Conservation (phyloP, 2,113 vertebrate species). For the Eurystomus gularis region DNA sequence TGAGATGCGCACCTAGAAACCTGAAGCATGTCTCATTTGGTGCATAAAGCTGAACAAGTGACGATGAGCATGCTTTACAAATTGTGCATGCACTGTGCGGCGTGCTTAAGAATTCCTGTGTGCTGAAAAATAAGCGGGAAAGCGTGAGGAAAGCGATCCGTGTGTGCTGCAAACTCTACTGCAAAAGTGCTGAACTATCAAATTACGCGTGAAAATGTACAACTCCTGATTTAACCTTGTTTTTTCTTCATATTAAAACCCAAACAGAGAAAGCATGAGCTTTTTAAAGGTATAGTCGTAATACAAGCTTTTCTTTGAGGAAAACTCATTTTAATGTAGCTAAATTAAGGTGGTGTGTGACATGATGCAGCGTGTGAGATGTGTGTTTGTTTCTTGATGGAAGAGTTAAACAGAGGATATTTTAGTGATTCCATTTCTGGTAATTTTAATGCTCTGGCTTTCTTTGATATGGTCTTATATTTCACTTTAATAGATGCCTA, state of each 20-base stretch:
- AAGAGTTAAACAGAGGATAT: conserved; percentile 19
- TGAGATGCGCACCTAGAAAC: conserved; percentile 42
- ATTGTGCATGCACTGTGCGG: conserved; percentile 12
- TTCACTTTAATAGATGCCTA: conserved; percentile 1
- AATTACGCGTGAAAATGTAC: conserved; percentile 43
- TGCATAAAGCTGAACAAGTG: conserved; percentile 39
- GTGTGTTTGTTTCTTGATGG: conserved; percentile 43
- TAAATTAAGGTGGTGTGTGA: conserved; percentile 39
- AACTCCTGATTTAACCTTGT: conserved; percentile 32
- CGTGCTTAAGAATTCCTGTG: conserved; percentile 12
- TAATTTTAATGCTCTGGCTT: conserved; percentile 33
- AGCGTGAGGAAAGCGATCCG: not conserved
- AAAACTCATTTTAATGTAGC: conserved; percentile 15
- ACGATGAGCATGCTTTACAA: not conserved
- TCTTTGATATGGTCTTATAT: not conserved
- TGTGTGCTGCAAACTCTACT: conserved; percentile 39
- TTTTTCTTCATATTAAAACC: conserved; percentile 15
- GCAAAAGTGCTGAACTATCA: conserved; percentile 66
- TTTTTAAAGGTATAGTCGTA: conserved; percentile 33
- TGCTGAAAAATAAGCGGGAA: conserved; percentile 52
- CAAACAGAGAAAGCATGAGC: conserved; percentile 37
- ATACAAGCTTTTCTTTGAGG: conserved; percentile 26
- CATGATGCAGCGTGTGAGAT: not conserved
- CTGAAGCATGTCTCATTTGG: conserved; percentile 30
- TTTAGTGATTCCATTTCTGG: conserved; percentile 16